Evolutionary conservation across 92 coral and sea anemone genomes (phyloP), one percentile per base, ranked within the genome.

Genomic region (Paragorgia papillata): DNA sequence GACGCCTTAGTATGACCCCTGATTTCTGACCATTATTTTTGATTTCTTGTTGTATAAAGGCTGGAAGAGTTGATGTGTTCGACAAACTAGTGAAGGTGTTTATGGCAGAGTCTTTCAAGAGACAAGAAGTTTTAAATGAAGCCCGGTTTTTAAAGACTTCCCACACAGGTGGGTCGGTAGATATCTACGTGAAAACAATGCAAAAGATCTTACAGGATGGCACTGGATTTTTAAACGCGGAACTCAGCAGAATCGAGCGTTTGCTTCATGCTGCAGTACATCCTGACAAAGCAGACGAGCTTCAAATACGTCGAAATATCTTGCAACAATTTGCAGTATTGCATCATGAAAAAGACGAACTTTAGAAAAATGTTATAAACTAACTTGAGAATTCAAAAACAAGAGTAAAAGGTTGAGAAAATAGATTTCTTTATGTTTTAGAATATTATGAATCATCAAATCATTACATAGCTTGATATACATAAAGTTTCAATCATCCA

Each of bases 241-340:
- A 95, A 73, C 74, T 95, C 33, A 90, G 89, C 55, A 87, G 99
- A 33, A 65, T 95, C 21, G 99, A 95, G 75, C 90, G 97, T 19
- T 73, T 95, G n/a, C 86, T 89, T 70, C 91, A 81, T 17, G 99
- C 92, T n/a, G 90, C 92, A 19, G 41, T 95, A n/a, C 97, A 91
- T 67, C 90, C 97, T 9, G 84, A 86, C 74, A 95, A 95, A 62
- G 90, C 88, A 3, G 99, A 95, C 70, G 99, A 90, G 76, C 80
- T 95, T 25, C 95, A 86, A 66, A 90, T 83, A 66, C 89, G 92
- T 9, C 90, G 82, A 86, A 95, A 95, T 55, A 88, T 95, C 61
- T 85, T 95, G 40, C 82, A 83, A 41, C 97, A 95, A 66, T 95
- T 95, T 70, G 90, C 90, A 62, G 88, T 82, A 20, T 44, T 86